Conservation (phyloP, 2,113 vertebrate species). For the Phodopus roborovskii region DNA sequence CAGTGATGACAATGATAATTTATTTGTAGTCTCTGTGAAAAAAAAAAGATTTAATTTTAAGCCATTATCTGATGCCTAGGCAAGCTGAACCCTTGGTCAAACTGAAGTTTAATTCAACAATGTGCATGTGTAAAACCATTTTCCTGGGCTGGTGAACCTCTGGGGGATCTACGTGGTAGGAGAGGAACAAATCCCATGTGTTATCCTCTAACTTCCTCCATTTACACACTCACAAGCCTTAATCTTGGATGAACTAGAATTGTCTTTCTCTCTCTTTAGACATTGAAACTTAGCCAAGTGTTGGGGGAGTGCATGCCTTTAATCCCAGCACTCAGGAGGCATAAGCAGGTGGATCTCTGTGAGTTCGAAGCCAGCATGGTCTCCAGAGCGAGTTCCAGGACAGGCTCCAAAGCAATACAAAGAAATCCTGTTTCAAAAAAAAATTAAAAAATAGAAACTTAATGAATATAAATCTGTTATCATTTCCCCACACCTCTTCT, state of each 20-base stretch:
- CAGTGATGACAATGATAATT: constrained; percentile 7
- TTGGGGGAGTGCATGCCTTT: too few relatives aligned
- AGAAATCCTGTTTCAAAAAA: too few relatives aligned
- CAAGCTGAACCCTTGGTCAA: neutral
- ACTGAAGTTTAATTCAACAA: neutral
- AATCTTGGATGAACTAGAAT: neutral
- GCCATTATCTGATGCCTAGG: neutral
- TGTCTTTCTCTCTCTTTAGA: neutral
- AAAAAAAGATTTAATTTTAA: constrained; percentile 11
- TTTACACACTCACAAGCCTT: neutral
- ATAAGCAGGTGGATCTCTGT: too few relatives aligned
- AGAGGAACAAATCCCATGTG: neutral
- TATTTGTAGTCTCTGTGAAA: neutral
- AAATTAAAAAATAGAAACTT: too few relatives aligned
- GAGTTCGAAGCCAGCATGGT: too few relatives aligned
- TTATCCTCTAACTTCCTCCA: too few relatives aligned
- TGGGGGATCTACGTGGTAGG: neutral
- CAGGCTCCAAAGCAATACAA: too few relatives aligned
- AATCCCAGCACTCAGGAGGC: too few relatives aligned
- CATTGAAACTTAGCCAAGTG: neutral
- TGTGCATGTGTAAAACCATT: neutral
- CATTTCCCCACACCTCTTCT: neutral
- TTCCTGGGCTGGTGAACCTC: neutral
- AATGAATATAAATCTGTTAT: neutral
- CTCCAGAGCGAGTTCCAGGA: too few relatives aligned